These are phyloP conservation scores for Antennarius striatus DNA, from an alignment of 2,113 vertebrate genomes.

Conservation along the genomic window DNA sequence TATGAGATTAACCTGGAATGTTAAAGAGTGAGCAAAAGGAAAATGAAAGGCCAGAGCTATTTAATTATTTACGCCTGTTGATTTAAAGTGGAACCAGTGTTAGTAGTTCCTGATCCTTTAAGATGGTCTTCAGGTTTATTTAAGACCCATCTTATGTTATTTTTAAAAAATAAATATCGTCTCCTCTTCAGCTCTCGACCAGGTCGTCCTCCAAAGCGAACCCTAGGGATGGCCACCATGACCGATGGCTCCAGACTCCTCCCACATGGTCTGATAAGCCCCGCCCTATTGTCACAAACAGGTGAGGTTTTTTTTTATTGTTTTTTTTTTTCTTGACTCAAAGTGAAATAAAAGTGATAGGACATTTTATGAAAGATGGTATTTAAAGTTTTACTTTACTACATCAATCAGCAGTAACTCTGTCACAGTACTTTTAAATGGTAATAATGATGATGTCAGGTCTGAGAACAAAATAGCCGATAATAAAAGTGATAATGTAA, in stretches of 20 bases:
- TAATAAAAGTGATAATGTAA: no score
- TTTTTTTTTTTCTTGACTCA: not conserved
- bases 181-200: constrained; percentile 84
- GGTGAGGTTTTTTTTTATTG: constrained; percentile 14
- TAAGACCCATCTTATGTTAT: not conserved
- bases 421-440: no score
- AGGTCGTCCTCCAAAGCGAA: constrained; percentile 91
- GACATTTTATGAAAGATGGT: not conserved
- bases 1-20: constrained; percentile 21
- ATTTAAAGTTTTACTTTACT: not conserved
- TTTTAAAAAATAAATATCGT: constrained; percentile 30
- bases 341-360: not conserved
- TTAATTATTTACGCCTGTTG: not conserved
- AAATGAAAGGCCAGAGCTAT: not conserved
- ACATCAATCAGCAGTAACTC: no score
- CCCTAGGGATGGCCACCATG: constrained; percentile 82
- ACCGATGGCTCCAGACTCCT: constrained; percentile 86
- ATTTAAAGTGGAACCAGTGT: not conserved
- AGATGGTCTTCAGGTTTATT: not conserved
- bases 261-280: constrained; percentile 81
- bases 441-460: no score
- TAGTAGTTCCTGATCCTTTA: not conserved
- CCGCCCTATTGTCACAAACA: constrained; percentile 86
- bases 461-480: no score
- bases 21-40: constrained; percentile 1